Percentiles rank a stretch among this genome's conserved stretches.
phyloP scores from a whole-genome alignment of 2,797 vertebrate species.

The Arctocebus calabarensis region DNA sequence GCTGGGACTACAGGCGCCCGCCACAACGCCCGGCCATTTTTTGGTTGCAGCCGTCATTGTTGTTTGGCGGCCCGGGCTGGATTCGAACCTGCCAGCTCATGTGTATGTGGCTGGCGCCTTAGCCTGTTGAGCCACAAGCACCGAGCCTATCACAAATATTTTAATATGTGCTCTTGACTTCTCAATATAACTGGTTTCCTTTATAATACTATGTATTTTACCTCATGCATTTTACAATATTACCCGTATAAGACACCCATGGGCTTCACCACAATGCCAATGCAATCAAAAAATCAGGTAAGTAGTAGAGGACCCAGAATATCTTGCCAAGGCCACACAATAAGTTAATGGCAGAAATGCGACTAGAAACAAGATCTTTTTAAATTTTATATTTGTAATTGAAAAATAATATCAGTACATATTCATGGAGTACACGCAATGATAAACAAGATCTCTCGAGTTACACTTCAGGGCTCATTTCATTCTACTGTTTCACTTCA shows the following conservation, averaged over 20 bases:
- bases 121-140: too few relatives aligned
- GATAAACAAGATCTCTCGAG: background rate
- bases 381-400: background rate
- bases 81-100: too few relatives aligned
- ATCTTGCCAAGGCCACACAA: background rate
- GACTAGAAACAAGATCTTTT: background rate
- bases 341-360: background rate
- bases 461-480: background rate
- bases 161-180: background rate
- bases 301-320: background rate
- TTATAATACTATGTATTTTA: background rate
- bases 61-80: too few relatives aligned
- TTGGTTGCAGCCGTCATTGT: too few relatives aligned
- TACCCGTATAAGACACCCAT: background rate
- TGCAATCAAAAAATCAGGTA: background rate
- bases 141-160: background rate
- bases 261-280: background rate
- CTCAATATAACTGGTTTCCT: conserved; percentile 29
- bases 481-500: background rate
- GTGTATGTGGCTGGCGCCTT: too few relatives aligned
- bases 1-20: too few relatives aligned
- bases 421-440: background rate
- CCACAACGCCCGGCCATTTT: too few relatives aligned
- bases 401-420: background rate
- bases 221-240: conserved; percentile 14